Percentiles rank a stretch among this genome's conserved stretches.
These are phyloP conservation scores for Cottus gobio DNA, from an alignment of 2,113 vertebrate genomes.

Conservation along the genomic window DNA sequence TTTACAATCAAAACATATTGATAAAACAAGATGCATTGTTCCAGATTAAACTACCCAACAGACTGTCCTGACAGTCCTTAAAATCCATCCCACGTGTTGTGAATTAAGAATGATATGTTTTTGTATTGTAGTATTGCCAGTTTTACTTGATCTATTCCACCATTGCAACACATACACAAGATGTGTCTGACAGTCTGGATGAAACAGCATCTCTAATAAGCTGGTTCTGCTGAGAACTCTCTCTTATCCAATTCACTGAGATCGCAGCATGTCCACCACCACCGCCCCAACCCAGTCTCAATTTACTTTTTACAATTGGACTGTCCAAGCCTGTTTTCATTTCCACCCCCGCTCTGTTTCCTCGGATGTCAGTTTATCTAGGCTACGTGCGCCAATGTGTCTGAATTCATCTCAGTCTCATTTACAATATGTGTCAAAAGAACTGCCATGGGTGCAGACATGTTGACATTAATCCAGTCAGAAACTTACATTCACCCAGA, in stretches of 20 bases:
- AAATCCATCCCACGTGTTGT: background rate
- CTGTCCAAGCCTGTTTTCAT: conserved; percentile 32
- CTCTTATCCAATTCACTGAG: conserved; percentile 29
- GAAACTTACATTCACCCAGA: background rate
- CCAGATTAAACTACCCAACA: too few relatives aligned
- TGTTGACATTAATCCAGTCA: conserved; percentile 5
- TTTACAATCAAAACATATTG: too few relatives aligned
- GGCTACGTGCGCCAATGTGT: conserved; percentile 8
- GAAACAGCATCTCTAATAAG: conserved; percentile 47
- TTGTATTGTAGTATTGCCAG: background rate
- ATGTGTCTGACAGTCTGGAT: conserved; percentile 16
- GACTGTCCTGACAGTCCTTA: too few relatives aligned
- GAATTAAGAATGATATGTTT: background rate
- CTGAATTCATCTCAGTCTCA: conserved; percentile 19
- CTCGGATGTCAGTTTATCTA: conserved; percentile 33
- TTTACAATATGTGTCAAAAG: conserved; percentile 26
- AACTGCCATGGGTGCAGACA: conserved; percentile 9
- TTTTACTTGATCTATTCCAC: background rate
- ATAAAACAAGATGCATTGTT: too few relatives aligned
- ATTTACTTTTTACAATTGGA: conserved; percentile 40
- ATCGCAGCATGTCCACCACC: background rate
- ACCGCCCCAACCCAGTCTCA: background rate
- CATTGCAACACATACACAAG: background rate
- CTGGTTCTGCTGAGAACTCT: conserved; percentile 22
- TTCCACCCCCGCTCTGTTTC: conserved; percentile 27